A percentile compares a stretch with the other conserved stretches of the same genome.
Evolutionary conservation across 2,888 invertebrate genomes (phyloP).

Genomic region (Hofmannophila pseudospretella): DNA sequence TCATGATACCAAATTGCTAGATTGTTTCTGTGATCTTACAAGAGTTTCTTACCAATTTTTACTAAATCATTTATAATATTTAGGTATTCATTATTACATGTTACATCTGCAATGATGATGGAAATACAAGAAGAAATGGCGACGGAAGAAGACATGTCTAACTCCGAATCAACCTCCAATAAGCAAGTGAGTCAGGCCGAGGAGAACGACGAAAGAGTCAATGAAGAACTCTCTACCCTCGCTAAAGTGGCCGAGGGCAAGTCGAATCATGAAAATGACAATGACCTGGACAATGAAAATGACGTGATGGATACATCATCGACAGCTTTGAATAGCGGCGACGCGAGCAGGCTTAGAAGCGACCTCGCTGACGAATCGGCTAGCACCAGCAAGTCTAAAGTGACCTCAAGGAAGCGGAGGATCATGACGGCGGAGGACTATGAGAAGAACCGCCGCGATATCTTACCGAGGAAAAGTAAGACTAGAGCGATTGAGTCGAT

Average conservation of each 20-base stretch:
- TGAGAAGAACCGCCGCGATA: slow-evolving; percentile 19
- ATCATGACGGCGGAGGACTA: background rate
- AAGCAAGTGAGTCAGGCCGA: too few relatives aligned
- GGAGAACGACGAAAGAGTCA: too few relatives aligned
- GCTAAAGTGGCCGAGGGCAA: background rate
- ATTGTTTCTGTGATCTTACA: background rate
- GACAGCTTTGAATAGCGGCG: background rate
- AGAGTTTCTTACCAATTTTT: background rate
- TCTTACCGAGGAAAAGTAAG: slow-evolving; percentile 31
- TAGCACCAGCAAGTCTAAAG: slow-evolving; percentile 2
- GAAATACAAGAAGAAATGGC: too few relatives aligned
- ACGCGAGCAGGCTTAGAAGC: background rate
- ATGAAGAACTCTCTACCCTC: too few relatives aligned
- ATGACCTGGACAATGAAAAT: background rate
- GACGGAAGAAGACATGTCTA: too few relatives aligned
- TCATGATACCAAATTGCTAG: background rate
- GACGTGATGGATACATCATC: background rate
- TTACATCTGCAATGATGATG: too few relatives aligned
- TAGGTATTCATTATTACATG: too few relatives aligned
- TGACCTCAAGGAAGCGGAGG: background rate
- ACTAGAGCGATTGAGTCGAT: slow-evolving; percentile 26
- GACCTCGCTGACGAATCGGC: background rate
- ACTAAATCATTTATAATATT: background rate
- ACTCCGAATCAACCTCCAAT: too few relatives aligned
- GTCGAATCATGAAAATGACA: background rate